Conservation (phyloP, 1,140 invertebrate genomes). For the Drosophila navojoa region DNA sequence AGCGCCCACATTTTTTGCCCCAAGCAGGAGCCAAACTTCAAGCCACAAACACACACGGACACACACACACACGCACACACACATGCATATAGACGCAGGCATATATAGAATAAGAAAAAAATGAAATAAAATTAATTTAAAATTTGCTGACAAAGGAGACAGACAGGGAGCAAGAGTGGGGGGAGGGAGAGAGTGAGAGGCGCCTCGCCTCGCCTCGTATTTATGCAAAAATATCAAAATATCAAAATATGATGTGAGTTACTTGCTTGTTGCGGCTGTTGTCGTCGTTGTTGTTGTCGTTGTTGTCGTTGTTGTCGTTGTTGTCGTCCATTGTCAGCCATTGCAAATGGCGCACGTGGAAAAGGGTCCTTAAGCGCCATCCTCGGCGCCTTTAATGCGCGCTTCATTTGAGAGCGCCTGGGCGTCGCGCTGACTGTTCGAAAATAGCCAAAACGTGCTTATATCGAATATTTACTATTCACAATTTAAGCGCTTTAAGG, state of each 20-base stretch:
- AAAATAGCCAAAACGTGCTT: conserved; percentile 14
- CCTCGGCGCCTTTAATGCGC: background rate
- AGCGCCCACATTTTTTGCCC: background rate
- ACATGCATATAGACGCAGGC: too few relatives aligned
- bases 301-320: conserved; percentile 6
- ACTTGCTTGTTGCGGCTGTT: conserved; percentile 20
- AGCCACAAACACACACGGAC: conserved; percentile 3
- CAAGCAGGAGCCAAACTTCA: conserved; percentile 14
- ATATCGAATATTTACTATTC: conserved; percentile 29
- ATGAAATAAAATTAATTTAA: conserved; percentile 68
- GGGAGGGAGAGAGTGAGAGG: background rate
- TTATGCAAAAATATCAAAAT: conserved; percentile 67
- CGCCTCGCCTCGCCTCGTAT: conserved; percentile 35
- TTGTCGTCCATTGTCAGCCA: conserved; percentile 12
- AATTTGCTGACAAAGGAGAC: conserved; percentile 68
- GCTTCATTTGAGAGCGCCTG: conserved; percentile 31
- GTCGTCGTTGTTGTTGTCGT: conserved; percentile 4
- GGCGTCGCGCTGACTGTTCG: background rate
- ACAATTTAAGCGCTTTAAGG: conserved; percentile 30
- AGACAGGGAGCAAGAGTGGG: background rate
- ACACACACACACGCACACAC: background rate
- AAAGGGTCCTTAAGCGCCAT: conserved; percentile 7
- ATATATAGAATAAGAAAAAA: background rate
- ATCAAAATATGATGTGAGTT: conserved; percentile 38
- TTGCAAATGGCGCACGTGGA: conserved; percentile 10